phyloP scores from a whole-genome alignment of 2,888 invertebrate species.

The Cheilosia vernalis region DNA sequence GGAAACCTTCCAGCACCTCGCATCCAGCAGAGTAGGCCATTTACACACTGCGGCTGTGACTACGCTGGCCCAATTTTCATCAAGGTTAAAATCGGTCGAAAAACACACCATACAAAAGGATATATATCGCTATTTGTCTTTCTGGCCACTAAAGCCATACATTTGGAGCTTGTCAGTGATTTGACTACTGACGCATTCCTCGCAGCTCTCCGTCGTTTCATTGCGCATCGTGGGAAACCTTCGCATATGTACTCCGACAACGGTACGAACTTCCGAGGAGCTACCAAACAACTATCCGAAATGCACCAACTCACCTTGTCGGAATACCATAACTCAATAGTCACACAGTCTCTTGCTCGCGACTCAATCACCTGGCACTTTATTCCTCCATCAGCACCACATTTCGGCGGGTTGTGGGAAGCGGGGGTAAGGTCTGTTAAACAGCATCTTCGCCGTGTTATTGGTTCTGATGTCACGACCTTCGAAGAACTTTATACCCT shows the following conservation, averaged over 20 bases:
- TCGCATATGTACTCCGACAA: slow-evolving; percentile 31
- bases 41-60: slow-evolving; percentile 28
- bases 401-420: slow-evolving; percentile 15
- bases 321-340: slow-evolving; percentile 13
- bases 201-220: slow-evolving; percentile 18
- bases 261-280: slow-evolving; percentile 57
- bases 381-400: slow-evolving; percentile 57
- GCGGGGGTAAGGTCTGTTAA: slow-evolving; percentile 48
- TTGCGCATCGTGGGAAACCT: slow-evolving; percentile 35
- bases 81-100: background rate
- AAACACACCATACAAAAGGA: slow-evolving; percentile 8
- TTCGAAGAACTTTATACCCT: slow-evolving; percentile 12
- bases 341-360: slow-evolving; percentile 45
- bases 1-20: slow-evolving; percentile 14
- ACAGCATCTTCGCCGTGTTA: slow-evolving; percentile 24
- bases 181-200: slow-evolving; percentile 40
- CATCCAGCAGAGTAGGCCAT: background rate
- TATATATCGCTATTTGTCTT: slow-evolving; percentile 52
- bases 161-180: slow-evolving; percentile 59
- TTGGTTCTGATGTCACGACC: background rate
- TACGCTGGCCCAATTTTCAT: slow-evolving; percentile 25
- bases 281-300: slow-evolving; percentile 26
- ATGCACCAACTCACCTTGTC: slow-evolving; percentile 33
- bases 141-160: slow-evolving; percentile 40
- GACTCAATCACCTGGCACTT: slow-evolving; percentile 60